Evolutionary conservation across 2,113 vertebrate species (phyloP), one percentile per base, ranked within the genome.

Genomic region (Brachionichthys hirsutus): DNA sequence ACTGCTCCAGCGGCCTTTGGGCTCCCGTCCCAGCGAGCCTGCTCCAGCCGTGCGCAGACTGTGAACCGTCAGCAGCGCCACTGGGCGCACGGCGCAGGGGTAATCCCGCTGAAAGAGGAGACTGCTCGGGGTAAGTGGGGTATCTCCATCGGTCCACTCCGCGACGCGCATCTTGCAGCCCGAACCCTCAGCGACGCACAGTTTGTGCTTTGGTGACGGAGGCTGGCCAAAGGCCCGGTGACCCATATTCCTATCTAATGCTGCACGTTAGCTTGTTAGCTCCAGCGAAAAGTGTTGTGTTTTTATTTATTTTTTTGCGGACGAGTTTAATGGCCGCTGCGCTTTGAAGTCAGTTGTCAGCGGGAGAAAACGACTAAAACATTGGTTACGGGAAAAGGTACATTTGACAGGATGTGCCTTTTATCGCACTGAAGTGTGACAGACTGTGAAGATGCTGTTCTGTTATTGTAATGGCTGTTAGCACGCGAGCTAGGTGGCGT

Each of bases 221-320:
- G 16, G 49, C 53, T 71, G 68, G 46, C 65, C 62, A 34, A 3
- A 86, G 89, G 89, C 90, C 90, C 77, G 74, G 42, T 92, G 90
- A 92, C 90, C 90, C 89, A 92, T 87, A 92, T 92, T 90, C 68
- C 84, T 84, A 85, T 82, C 82, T 88, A 81, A 84, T 54, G 51
- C 52, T 75, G 59, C 52, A 20, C 0, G 75, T 55, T 64, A 58
- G 77, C 67, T 65, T 60, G 75, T 64, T 62, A 45, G 76, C 66
- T 82, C 10, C 52, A 12, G 77, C 83, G 81, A 45, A 67, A 67
- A 76, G 78, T 70, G 71, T 68, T 70, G 71, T 68, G 75, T 43
- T 81, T 68, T 81, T 81, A 72, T 1, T 67, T 65, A 59, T 49
- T 59, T 4, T 54, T 68, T 58, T 52, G 42, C 49, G 2, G 62